Evolutionary conservation across 2,888 invertebrate genomes (phyloP), one percentile per base, ranked within the genome.

Genomic region (Resseliella maxima): DNA sequence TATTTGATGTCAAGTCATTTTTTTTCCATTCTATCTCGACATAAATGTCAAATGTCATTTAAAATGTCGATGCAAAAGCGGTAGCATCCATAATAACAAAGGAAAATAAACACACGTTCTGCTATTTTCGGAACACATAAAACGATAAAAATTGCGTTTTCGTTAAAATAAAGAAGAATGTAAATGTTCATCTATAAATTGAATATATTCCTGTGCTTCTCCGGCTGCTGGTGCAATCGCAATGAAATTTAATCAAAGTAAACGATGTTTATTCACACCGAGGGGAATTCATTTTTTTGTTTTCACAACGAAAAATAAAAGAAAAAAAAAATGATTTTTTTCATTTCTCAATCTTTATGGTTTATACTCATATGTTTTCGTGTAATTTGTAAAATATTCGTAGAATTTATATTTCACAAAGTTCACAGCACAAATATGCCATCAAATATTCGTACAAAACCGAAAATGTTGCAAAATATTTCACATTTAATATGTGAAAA

Each of bases 261-360:
- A 72, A 72, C 72, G 72, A 72, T 72, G 72, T 72, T 72, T 72
- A n/a, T n/a, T n/a, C n/a, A n/a, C n/a, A n/a, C n/a, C n/a, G n/a
- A n/a, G n/a, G n/a, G n/a, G n/a, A n/a, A n/a, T n/a, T n/a, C n/a
- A n/a, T n/a, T n/a, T n/a, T n/a, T n/a, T n/a, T n/a, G n/a, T n/a
- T n/a, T n/a, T n/a, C n/a, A n/a, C n/a, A n/a, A n/a, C n/a, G n/a
- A n/a, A n/a, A n/a, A n/a, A n/a, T n/a, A n/a, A n/a, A n/a, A n/a
- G n/a, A n/a, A n/a, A n/a, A n/a, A n/a, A n/a, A n/a, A n/a, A n/a
- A n/a, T n/a, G n/a, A n/a, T n/a, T n/a, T n/a, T n/a, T n/a, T n/a
- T n/a, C n/a, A n/a, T n/a, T n/a, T n/a, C n/a, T n/a, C n/a, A n/a
- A n/a, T n/a, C n/a, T n/a, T n/a, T n/a, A n/a, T n/a, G n/a, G n/a